A percentile compares a stretch with the other conserved stretches of the same genome.
Conservation (phyloP, 2,888 invertebrate species). For the Pyrgus malvae region DNA sequence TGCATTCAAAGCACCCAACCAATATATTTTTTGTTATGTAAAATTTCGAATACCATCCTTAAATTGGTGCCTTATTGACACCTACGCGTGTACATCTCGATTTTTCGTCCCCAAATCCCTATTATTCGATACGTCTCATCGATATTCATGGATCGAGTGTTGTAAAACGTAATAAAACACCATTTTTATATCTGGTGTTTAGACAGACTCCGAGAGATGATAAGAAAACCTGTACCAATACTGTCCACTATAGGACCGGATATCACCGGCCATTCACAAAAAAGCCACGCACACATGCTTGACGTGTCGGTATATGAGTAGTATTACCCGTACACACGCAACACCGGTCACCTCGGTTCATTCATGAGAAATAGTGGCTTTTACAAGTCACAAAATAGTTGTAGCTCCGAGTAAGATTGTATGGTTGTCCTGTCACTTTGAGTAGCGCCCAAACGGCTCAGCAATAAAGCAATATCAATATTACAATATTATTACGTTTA, state of each 20-base stretch:
- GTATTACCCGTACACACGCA: conserved; percentile 53
- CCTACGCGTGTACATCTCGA: conserved; percentile 60
- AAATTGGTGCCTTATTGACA: conserved; percentile 70
- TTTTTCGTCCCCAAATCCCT: conserved; percentile 52
- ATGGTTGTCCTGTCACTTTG: conserved; percentile 14
- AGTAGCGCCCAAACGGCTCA: neutral
- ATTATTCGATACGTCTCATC: conserved; percentile 68
- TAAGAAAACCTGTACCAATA: conserved; percentile 77
- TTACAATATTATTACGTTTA: too few species aligned
- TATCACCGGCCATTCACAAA: conserved; percentile 79
- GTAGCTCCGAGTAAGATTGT: conserved; percentile 8
- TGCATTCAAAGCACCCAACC: conserved; percentile 43
- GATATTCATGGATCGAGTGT: conserved; percentile 67
- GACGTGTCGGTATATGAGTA: conserved; percentile 34
- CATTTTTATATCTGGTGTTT: conserved; percentile 79
- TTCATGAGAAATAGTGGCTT: conserved; percentile 72
- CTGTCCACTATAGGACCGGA: conserved; percentile 66
- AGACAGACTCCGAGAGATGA: conserved; percentile 77
- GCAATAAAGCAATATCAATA: conserved; percentile 7
- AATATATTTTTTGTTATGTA: conserved; percentile 64
- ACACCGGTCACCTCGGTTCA: conserved; percentile 60
- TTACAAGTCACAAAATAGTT: conserved; percentile 55
- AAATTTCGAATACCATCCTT: conserved; percentile 62
- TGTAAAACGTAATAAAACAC: conserved; percentile 78
- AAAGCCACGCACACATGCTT: conserved; percentile 54